A percentile compares a stretch with the other conserved stretches of the same genome.
Evolutionary conservation across 2,888 invertebrate species (phyloP).

Genomic region (Daptonema setosum): DNA sequence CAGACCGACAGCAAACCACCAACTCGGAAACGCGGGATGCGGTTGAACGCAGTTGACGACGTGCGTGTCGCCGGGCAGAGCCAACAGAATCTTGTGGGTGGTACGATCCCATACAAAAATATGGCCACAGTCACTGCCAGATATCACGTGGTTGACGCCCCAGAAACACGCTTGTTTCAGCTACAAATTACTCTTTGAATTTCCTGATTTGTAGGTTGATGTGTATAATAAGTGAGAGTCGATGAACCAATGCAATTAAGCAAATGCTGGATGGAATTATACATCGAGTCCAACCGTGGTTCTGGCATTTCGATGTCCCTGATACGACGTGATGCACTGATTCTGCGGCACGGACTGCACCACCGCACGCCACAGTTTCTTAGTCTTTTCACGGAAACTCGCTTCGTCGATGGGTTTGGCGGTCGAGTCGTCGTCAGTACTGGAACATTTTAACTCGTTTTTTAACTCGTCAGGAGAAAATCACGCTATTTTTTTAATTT

Average conservation of each 20-base stretch:
- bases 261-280: too few relatives aligned
- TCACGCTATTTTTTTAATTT: too few relatives aligned
- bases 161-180: slow-evolving; percentile 67
- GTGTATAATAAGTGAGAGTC: too few relatives aligned
- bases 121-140: slow-evolving; percentile 70
- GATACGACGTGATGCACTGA: slow-evolving; percentile 43
- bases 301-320: slow-evolving; percentile 54
- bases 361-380: background rate
- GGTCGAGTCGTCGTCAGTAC: background rate
- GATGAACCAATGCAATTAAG: too few relatives aligned
- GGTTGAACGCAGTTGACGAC: slow-evolving; percentile 61
- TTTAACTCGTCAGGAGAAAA: too few relatives aligned
- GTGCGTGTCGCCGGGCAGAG: slow-evolving; percentile 56
- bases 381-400: background rate
- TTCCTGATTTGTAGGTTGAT: background rate
- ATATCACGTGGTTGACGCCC: slow-evolving; percentile 57
- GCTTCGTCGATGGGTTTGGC: background rate
- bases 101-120: slow-evolving; percentile 58
- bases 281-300: slow-evolving; percentile 28
- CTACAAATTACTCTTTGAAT: slow-evolving; percentile 21
- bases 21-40: slow-evolving; percentile 42
- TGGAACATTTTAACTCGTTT: too few relatives aligned
- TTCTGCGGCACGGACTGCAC: slow-evolving; percentile 16
- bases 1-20: background rate
- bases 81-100: slow-evolving; percentile 44